These are phyloP conservation scores for Erynnis tages DNA, from an alignment of 2,888 invertebrate species.

Conservation along the genomic window DNA sequence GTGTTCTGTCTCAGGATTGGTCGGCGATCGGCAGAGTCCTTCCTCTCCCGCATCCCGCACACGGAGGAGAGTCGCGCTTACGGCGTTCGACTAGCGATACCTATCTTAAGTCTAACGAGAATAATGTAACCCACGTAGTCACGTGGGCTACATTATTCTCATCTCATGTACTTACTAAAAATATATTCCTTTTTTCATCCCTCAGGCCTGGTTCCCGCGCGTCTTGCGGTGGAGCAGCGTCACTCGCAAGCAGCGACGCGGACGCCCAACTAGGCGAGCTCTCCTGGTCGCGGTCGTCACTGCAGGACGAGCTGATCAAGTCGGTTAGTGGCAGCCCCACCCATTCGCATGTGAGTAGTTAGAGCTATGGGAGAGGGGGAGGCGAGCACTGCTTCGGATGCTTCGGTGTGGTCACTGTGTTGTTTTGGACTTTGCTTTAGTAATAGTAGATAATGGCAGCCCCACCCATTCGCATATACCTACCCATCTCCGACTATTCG, in stretches of 20 bases:
- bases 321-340: conserved; percentile 81
- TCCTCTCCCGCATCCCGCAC: no score
- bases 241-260: conserved; percentile 76
- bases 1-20: no score
- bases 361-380: background rate
- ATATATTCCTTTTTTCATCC: no score
- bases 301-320: conserved; percentile 86
- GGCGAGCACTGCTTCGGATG: background rate
- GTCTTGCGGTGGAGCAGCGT: conserved; percentile 83
- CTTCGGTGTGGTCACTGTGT: conserved; percentile 2
- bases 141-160: no score
- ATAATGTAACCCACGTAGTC: no score
- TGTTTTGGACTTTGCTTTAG: background rate
- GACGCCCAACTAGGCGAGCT: conserved; percentile 77
- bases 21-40: no score
- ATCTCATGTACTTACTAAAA: no score
- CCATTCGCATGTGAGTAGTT: conserved; percentile 68
- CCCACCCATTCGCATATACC: conserved; percentile 72
- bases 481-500: conserved; percentile 37
- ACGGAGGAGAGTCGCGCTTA: no score
- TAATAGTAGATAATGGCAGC: conserved; percentile 77
- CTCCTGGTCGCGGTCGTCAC: conserved; percentile 84
- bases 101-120: no score
- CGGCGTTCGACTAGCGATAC: no score
- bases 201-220: conserved; percentile 76